Evolutionary conservation across 2,888 invertebrate genomes (phyloP).

Genomic region (Amphipoea oculea): DNA sequence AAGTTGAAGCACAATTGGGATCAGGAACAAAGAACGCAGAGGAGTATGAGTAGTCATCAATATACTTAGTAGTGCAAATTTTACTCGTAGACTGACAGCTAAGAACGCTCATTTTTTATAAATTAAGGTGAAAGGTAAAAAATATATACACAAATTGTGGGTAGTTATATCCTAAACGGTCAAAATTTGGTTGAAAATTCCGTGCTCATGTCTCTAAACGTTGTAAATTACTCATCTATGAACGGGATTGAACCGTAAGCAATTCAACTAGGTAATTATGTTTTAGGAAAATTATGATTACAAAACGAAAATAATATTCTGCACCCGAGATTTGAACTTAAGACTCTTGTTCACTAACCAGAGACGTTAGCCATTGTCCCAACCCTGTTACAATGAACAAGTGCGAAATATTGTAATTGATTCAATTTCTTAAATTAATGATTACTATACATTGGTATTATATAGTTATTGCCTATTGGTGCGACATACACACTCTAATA

Average conservation of each 20-base stretch:
- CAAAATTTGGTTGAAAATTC: no score
- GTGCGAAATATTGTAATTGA: background rate
- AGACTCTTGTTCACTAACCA: background rate
- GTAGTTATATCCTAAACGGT: background rate
- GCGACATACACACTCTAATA: background rate
- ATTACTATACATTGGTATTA: background rate
- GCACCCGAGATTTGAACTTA: background rate
- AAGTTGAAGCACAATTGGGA: no score
- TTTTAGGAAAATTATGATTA: background rate
- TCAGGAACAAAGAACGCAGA: no score
- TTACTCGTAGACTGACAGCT: no score
- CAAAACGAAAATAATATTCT: background rate
- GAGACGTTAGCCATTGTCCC: background rate
- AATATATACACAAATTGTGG: background rate
- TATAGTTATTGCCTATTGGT: background rate
- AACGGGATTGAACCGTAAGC: no score
- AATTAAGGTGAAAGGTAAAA: background rate
- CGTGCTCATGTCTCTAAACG: background rate
- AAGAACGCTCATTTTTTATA: no score
- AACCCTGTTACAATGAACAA: background rate
- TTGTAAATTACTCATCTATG: background rate
- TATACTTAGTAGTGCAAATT: no score
- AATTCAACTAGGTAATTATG: background rate
- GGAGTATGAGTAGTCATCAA: no score
- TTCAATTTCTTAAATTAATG: background rate